These are phyloP conservation scores for Prorops nasuta DNA, from an alignment of 1,140 invertebrate species.

Conservation along the genomic window DNA sequence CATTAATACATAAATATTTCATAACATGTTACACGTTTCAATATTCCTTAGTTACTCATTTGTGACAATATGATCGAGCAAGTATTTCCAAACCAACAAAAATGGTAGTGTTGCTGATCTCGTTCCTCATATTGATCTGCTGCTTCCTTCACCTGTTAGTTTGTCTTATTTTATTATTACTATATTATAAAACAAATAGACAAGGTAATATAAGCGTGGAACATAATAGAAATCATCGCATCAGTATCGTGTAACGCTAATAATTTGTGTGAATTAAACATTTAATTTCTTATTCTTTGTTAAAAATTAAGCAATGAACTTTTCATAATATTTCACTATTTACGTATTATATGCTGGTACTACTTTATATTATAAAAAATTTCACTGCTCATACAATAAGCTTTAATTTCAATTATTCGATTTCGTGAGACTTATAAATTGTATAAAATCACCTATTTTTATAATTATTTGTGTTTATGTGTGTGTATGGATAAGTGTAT, in stretches of 20 bases:
- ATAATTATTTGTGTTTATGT: too few species aligned
- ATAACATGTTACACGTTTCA: too few species aligned
- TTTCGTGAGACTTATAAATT: too few species aligned
- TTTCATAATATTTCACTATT: slow-evolving; percentile 32
- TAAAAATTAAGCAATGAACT: slow-evolving; percentile 40
- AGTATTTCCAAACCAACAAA: background rate
- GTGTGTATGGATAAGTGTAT: too few species aligned
- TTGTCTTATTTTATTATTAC: slow-evolving; percentile 37
- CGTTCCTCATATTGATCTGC: slow-evolving; percentile 35
- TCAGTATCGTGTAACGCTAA: slow-evolving; percentile 23
- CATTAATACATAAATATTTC: slow-evolving; percentile 25
- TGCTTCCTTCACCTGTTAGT: slow-evolving; percentile 39
- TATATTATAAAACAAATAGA: slow-evolving; percentile 39
- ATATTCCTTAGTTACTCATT: slow-evolving; percentile 26
- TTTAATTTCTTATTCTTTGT: slow-evolving; percentile 28
- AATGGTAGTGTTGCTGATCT: slow-evolving; percentile 22
- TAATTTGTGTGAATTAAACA: slow-evolving; percentile 21
- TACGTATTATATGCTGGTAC: too few species aligned
- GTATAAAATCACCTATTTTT: too few species aligned
- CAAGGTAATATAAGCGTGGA: slow-evolving; percentile 37
- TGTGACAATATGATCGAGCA: slow-evolving; percentile 17
- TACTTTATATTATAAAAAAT: too few species aligned
- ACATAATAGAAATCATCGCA: slow-evolving; percentile 34
- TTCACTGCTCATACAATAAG: too few species aligned
- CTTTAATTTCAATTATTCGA: too few species aligned